phyloP scores from a whole-genome alignment of 2,797 vertebrate species.

The Liparis tanakae region DNA sequence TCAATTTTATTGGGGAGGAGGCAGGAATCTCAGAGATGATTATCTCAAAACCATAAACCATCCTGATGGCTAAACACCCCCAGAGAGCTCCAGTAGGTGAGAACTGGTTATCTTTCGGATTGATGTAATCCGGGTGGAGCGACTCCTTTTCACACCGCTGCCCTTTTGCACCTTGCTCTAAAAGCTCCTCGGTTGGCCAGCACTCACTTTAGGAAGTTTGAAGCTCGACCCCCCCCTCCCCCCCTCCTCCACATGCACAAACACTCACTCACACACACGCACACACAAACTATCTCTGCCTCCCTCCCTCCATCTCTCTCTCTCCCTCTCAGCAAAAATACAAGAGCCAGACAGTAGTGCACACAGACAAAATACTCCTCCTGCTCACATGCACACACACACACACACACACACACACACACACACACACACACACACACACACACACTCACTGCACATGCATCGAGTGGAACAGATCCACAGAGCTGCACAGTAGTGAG shows the following conservation, averaged over 20 bases:
- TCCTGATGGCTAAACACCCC: not conserved
- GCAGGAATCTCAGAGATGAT: not conserved
- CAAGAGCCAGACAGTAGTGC: slow-evolving; percentile 64
- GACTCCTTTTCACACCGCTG: slow-evolving; percentile 58
- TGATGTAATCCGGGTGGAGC: not conserved
- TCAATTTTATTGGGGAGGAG: not conserved
- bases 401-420: too few species aligned
- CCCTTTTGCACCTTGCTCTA: slow-evolving; percentile 78
- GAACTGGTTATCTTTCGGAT: slow-evolving; percentile 11
- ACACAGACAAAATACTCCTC: slow-evolving; percentile 51
- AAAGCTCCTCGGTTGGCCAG: slow-evolving; percentile 66
- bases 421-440: slow-evolving; percentile 52
- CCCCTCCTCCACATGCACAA: not conserved
- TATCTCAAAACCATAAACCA: not conserved
- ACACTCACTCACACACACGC: slow-evolving; percentile 19
- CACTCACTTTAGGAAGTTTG: slow-evolving; percentile 66
- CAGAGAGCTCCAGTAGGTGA: not conserved
- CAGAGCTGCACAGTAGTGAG: slow-evolving; percentile 62
- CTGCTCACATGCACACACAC: slow-evolving; percentile 53
- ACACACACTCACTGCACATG: slow-evolving; percentile 58
- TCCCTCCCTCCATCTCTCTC: slow-evolving; percentile 30
- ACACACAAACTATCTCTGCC: slow-evolving; percentile 47
- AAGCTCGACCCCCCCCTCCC: slow-evolving; percentile 54
- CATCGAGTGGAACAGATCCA: slow-evolving; percentile 65
- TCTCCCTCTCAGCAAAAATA: slow-evolving; percentile 57